Percentiles rank a stretch among this genome's conserved stretches.
phyloP scores from a whole-genome alignment of 2,888 invertebrate genomes.

The Taphrorychus bicolor region DNA sequence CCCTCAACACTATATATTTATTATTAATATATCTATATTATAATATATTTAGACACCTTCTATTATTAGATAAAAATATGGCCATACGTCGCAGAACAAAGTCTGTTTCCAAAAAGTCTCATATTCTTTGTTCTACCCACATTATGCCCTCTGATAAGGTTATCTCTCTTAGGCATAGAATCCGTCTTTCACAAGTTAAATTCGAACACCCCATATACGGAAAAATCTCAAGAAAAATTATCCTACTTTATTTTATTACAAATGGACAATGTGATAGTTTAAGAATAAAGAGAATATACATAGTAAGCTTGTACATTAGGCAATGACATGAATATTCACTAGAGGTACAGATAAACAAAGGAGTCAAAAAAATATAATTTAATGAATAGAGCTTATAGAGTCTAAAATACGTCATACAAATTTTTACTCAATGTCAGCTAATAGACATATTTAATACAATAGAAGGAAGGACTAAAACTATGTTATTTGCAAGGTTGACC shows the following conservation, averaged over 20 bases:
- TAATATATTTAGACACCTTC: no score
- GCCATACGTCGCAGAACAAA: no score
- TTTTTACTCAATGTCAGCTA: background rate
- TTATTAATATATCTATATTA: no score
- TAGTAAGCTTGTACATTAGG: background rate
- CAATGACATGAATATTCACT: background rate
- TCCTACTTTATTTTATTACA: conserved; percentile 30
- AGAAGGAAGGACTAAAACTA: background rate
- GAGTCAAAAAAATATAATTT: background rate
- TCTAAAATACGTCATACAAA: background rate
- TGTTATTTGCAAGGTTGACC: conserved; percentile 43
- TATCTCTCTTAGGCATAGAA: no score
- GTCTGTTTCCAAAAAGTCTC: no score
- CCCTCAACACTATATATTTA: no score
- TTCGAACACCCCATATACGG: background rate
- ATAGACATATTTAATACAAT: background rate
- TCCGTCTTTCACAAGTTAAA: no score
- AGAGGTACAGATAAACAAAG: background rate
- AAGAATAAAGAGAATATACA: conserved; percentile 5
- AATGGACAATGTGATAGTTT: conserved; percentile 26
- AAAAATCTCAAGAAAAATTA: background rate
- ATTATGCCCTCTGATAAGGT: no score
- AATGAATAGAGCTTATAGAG: background rate
- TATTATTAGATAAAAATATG: no score
- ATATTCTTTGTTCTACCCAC: no score